phyloP scores from a whole-genome alignment of 2,888 invertebrate genomes.

The Iselma pallidipennis region DNA sequence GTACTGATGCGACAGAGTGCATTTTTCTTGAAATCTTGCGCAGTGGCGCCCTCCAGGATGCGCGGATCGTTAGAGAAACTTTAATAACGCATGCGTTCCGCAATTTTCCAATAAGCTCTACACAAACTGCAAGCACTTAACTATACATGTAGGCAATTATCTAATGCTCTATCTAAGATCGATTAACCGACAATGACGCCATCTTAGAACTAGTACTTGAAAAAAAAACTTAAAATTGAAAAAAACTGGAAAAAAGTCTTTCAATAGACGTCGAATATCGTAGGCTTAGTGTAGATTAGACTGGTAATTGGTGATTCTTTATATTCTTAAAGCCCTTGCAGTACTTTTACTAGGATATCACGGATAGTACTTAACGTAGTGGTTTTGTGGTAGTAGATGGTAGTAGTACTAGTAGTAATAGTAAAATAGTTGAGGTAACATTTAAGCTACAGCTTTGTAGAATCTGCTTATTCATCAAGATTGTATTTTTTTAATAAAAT shows the following conservation, averaged over 20 bases:
- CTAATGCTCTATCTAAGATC: conserved; percentile 18
- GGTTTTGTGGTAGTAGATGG: neutral
- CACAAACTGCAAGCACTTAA: conserved; percentile 1
- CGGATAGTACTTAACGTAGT: neutral
- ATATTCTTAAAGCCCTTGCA: neutral
- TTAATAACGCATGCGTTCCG: conserved; percentile 48
- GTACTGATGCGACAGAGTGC: conserved; percentile 56
- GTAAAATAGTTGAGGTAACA: too few relatives aligned
- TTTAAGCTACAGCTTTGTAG: neutral
- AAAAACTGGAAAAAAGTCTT: conserved; percentile 25
- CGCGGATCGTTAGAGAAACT: conserved; percentile 56
- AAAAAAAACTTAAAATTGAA: conserved; percentile 26
- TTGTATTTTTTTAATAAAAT: neutral
- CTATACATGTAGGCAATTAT: neutral
- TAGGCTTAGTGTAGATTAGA: neutral
- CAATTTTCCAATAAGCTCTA: conserved; percentile 21
- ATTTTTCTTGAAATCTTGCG: conserved; percentile 57
- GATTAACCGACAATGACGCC: neutral
- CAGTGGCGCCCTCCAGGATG: conserved; percentile 51
- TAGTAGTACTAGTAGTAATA: too few relatives aligned
- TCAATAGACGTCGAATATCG: neutral
- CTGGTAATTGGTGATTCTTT: neutral
- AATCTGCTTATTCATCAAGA: neutral
- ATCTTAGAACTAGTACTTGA: conserved; percentile 34
- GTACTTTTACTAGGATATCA: too few relatives aligned